Percentiles rank a stretch among this genome's conserved stretches.
These are phyloP conservation scores for Trichomalopsis sarcophagae DNA, from an alignment of 1,140 invertebrate genomes.

Conservation along the genomic window DNA sequence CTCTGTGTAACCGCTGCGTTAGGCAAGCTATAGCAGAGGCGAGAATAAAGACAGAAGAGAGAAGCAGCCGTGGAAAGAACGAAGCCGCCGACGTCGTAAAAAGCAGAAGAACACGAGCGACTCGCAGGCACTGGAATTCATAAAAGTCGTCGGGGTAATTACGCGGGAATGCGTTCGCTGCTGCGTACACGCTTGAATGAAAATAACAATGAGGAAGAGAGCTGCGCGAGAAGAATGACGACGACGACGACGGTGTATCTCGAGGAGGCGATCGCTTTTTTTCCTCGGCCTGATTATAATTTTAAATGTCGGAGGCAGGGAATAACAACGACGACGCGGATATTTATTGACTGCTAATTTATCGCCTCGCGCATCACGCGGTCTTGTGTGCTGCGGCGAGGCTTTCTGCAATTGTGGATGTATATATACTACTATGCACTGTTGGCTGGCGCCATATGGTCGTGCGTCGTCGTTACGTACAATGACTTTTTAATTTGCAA, in stretches of 20 bases:
- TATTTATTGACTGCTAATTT: constrained; percentile 35
- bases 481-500: neutral
- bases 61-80: neutral
- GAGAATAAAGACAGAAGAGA: neutral
- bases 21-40: neutral
- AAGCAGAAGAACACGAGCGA: neutral
- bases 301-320: constrained; percentile 5
- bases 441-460: neutral
- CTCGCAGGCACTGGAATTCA: constrained; percentile 7
- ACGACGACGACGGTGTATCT: constrained; percentile 7
- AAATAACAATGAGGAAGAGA: constrained; percentile 33
- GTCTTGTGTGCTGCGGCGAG: too few relatives aligned
- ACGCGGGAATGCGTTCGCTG: constrained; percentile 9
- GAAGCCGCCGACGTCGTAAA: neutral
- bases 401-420: too few relatives aligned
- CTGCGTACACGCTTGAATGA: constrained; percentile 18
- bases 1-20: too few relatives aligned
- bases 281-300: constrained; percentile 14
- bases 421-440: neutral
- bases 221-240: neutral
- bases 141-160: constrained; percentile 20
- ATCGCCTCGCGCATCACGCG: neutral
- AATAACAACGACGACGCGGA: neutral
- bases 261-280: neutral
- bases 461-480: neutral